Conservation (phyloP, 2,888 invertebrate species). For the Drosophila histrio region DNA sequence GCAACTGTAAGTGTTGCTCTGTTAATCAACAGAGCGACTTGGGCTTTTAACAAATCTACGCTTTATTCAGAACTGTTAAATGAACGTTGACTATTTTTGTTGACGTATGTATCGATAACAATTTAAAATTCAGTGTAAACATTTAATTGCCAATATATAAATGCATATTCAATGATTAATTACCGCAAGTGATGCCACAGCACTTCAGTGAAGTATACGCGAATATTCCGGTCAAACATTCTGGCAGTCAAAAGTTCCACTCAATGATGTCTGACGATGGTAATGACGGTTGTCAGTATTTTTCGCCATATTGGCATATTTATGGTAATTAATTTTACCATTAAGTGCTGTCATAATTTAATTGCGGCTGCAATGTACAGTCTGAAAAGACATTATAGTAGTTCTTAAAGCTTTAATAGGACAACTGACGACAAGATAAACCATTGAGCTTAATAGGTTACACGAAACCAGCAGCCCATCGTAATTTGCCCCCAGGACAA, state of each 20-base stretch:
- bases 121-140: conserved; percentile 35
- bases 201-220: conserved; percentile 59
- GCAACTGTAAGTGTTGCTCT: background rate
- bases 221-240: conserved; percentile 33
- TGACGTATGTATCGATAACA: conserved; percentile 12
- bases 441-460: conserved; percentile 44
- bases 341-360: conserved; percentile 69
- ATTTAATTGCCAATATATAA: conserved; percentile 55
- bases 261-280: conserved; percentile 27
- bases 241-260: conserved; percentile 37
- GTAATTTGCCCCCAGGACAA: conserved; percentile 22
- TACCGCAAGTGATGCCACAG: conserved; percentile 61
- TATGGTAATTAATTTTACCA: conserved; percentile 71
- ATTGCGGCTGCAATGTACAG: conserved; percentile 24
- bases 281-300: conserved; percentile 13
- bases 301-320: conserved; percentile 46
- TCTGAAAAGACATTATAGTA: background rate
- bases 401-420: conserved; percentile 18
- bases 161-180: conserved; percentile 46
- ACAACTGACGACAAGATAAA: conserved; percentile 30
- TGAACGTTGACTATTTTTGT: too few relatives aligned
- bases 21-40: background rate
- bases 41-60: too few relatives aligned
- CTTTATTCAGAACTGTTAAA: background rate
- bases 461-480: conserved; percentile 19